Conservation (phyloP, 1,140 invertebrate species). For the Phocides pigmalion region DNA sequence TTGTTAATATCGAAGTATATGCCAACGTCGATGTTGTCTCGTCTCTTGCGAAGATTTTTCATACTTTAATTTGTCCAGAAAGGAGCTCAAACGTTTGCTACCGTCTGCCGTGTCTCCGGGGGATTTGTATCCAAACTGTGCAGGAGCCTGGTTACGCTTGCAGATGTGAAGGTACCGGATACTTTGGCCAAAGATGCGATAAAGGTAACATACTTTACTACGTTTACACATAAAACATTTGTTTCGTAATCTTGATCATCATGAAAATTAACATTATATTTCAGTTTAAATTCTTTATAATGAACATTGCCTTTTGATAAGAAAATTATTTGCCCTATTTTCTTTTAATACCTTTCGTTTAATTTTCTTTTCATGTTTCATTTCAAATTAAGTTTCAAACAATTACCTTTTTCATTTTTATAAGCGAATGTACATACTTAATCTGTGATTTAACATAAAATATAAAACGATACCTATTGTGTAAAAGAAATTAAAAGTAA, state of each 20-base stretch:
- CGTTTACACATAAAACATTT: no score
- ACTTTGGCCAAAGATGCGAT: constrained; percentile 87
- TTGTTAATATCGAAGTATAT: no score
- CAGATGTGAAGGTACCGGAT: constrained; percentile 89
- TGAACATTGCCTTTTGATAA: no score
- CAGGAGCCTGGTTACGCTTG: constrained; percentile 88
- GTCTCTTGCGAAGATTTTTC: background rate
- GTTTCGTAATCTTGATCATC: no score
- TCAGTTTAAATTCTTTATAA: no score
- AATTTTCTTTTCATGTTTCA: background rate
- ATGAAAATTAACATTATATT: no score
- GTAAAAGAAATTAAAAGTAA: no score
- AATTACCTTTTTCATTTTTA: background rate
- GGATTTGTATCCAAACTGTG: constrained; percentile 88
- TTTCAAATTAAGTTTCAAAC: background rate
- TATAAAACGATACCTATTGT: background rate
- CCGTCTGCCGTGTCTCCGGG: constrained; percentile 86
- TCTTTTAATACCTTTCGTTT: no score
- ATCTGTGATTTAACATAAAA: background rate
- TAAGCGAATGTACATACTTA: background rate
- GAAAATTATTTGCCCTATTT: no score
- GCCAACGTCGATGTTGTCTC: no score
- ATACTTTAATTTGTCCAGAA: constrained; percentile 71
- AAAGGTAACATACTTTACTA: constrained; percentile 76
- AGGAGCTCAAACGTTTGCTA: constrained; percentile 86